Conservation (phyloP, 2,888 invertebrate genomes). For the Epinotia nisella region DNA sequence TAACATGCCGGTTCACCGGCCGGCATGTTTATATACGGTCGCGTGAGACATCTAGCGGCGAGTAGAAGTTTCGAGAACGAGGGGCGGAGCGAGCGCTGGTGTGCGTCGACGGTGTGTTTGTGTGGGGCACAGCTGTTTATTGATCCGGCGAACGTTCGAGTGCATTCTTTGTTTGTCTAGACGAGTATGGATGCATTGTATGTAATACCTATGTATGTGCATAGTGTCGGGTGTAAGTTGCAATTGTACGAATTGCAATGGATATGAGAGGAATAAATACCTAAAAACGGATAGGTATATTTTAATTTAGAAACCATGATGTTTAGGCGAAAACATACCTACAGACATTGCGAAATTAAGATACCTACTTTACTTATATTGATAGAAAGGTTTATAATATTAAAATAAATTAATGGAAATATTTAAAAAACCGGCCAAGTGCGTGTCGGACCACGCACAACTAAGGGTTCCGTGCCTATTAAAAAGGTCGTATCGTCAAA, state of each 20-base stretch:
- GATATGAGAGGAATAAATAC: too few relatives aligned
- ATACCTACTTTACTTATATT: too few relatives aligned
- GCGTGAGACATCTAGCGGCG: conserved; percentile 50
- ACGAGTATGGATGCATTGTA: not conserved
- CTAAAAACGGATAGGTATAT: too few relatives aligned
- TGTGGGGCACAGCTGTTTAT: conserved; percentile 29
- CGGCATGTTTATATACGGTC: conserved; percentile 39
- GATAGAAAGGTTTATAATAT: too few relatives aligned
- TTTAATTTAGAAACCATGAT: too few relatives aligned
- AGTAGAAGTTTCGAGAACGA: conserved; percentile 47
- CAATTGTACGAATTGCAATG: not conserved
- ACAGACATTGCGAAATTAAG: too few relatives aligned
- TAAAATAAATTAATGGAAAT: too few relatives aligned
- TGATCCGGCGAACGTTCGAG: conserved; percentile 37
- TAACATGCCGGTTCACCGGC: conserved; percentile 32
- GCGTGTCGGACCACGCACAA: too few relatives aligned
- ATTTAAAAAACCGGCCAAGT: too few relatives aligned
- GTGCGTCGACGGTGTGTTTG: not conserved
- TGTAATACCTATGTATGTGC: not conserved
- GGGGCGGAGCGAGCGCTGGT: conserved; percentile 16
- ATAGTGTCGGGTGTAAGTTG: not conserved
- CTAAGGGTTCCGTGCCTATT: too few relatives aligned
- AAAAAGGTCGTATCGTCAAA: too few relatives aligned
- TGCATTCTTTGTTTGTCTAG: conserved; percentile 39
- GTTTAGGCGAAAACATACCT: too few relatives aligned